A percentile compares a stretch with the other conserved stretches of the same genome.
phyloP scores from a whole-genome alignment of 2,797 vertebrate genomes.

The Coluber constrictor region DNA sequence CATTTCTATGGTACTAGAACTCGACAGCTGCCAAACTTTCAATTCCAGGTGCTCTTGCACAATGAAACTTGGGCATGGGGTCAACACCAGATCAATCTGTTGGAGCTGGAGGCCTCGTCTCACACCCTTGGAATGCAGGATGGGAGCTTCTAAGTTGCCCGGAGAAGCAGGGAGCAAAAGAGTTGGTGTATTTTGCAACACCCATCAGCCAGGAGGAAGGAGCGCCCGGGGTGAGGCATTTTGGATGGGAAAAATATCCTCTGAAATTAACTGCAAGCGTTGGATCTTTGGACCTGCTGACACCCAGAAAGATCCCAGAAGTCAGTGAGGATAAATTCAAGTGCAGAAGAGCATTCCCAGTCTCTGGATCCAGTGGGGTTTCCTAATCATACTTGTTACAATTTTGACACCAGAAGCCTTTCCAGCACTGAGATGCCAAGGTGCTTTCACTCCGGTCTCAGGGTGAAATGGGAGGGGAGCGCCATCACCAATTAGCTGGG shows the following conservation, averaged over 20 bases:
- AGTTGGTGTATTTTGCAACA: background rate
- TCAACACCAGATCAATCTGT: background rate
- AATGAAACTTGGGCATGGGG: background rate
- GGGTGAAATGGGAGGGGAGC: background rate
- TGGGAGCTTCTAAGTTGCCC: too few relatives aligned
- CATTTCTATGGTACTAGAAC: too few relatives aligned
- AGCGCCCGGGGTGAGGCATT: slow-evolving; percentile 20
- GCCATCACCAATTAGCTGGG: background rate
- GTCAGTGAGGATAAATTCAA: slow-evolving; percentile 12
- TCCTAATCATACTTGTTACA: background rate
- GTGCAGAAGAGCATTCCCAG: too few relatives aligned
- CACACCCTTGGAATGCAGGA: background rate
- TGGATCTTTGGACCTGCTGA: slow-evolving; percentile 27
- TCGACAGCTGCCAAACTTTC: background rate
- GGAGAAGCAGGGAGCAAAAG: background rate
- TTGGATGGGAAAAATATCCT: background rate
- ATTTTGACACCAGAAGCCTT: background rate
- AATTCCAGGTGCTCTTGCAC: background rate
- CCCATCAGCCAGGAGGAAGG: background rate
- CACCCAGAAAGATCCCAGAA: slow-evolving; percentile 16
- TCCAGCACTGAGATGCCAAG: background rate
- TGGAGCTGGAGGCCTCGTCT: background rate
- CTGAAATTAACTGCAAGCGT: slow-evolving; percentile 3
- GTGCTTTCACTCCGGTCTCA: background rate
- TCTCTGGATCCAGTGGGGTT: background rate